Base-by-base conservation (phyloP, 2,113 vertebrate genomes). In the Catharus bicknelli region DNA sequence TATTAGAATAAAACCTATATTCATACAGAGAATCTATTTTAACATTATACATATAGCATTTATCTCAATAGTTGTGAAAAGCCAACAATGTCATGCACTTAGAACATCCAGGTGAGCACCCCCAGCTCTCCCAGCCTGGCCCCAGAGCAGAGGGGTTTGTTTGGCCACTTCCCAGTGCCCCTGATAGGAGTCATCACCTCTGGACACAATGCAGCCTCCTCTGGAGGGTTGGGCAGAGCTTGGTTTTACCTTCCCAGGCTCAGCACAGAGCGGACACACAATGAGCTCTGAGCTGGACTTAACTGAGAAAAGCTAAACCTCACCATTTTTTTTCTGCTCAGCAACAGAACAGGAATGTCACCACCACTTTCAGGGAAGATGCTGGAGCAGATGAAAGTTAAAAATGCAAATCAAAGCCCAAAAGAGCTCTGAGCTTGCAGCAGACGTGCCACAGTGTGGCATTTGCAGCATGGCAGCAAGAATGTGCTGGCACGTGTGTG, bases 361-460 rank as follows among this genome's bases (percentile, higher is more conserved):
- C 22, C 48, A 27, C 4, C 1, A 0, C 69, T 72, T 26, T n/a
- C 62, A 64, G 40, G 58, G 76, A 38, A 69, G 69, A 34, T 1
- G 9, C 22, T 11, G 48, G 80, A 57, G 77, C 45, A 42, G 48
- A 57, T 75, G 61, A n/a, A 67, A 81, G 73, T 88, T 70, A 75
- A 75, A 84, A 89, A 89, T 48, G 75, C 66, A 91, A 91, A 95
- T 68, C 36, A 36, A 75, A 91, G 48, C 58, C 81, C 87, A 72
- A 82, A 59, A 4, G 30, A 90, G 57, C 51, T 53, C 30, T 9
- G 81, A 85, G 74, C 34, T 11, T 3, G 22, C 87, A 87, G 84
- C 62, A 32, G 69, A 57, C 2, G 1, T 42, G 68, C 27, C 6
- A 3, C 18, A 26, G 43, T 26, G 43, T 78, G 73, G 59, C 68